Percentiles rank a stretch among this genome's conserved stretches.
Evolutionary conservation across 2,797 vertebrate genomes (phyloP).

Genomic region (Leptodactylus fallax): DNA sequence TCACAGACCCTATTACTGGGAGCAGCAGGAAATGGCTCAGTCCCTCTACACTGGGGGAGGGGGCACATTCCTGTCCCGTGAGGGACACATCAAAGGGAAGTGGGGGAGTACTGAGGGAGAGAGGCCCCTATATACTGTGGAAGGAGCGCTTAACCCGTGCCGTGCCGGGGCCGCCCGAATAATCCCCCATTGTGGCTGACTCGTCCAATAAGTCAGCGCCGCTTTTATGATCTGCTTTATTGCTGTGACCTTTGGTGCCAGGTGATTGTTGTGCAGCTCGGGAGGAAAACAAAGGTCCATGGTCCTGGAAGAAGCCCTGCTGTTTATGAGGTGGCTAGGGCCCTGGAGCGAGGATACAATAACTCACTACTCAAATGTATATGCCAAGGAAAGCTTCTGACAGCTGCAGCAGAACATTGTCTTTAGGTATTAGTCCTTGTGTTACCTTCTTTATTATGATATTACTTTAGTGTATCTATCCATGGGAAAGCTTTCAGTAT

Average conservation of each 20-base stretch:
- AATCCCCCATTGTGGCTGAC: neutral
- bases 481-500: neutral
- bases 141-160: neutral
- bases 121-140: slow-evolving; percentile 37
- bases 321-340: neutral
- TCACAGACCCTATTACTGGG: slow-evolving; percentile 49
- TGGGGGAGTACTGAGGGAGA: slow-evolving; percentile 45
- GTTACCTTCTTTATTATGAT: too few species aligned
- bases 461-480: too few species aligned
- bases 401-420: too few species aligned
- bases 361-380: neutral
- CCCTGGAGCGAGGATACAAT: neutral
- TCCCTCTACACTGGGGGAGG: slow-evolving; percentile 38
- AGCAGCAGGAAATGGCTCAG: slow-evolving; percentile 56
- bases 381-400: neutral
- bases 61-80: slow-evolving; percentile 57
- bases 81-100: slow-evolving; percentile 60
- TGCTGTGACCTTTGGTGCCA: neutral
- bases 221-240: neutral
- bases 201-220: too few species aligned
- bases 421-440: too few species aligned
- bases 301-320: neutral
- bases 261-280: slow-evolving; percentile 1
- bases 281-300: neutral
- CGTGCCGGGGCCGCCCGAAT: neutral